Evolutionary conservation across 2,888 invertebrate species (phyloP).

Genomic region (Agrotis clavis): DNA sequence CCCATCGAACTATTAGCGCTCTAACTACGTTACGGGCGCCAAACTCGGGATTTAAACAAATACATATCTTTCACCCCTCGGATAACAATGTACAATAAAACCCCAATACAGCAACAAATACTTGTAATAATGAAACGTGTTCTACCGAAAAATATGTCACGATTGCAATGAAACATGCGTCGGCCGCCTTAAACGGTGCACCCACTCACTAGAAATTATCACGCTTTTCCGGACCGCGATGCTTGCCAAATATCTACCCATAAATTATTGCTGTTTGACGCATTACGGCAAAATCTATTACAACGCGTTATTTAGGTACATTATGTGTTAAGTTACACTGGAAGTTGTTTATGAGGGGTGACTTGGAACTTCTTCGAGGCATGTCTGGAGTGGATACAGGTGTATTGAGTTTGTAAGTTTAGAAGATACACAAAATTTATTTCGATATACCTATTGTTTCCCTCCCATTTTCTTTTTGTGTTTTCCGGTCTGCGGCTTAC

Average conservation of each 20-base stretch:
- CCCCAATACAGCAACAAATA: constrained; percentile 1
- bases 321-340: constrained; percentile 68
- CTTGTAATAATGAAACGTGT: constrained; percentile 21
- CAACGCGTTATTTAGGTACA: constrained; percentile 73
- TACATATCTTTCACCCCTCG: too few relatives aligned
- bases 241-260: constrained; percentile 87
- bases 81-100: background rate
- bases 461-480: constrained; percentile 9
- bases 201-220: constrained; percentile 82
- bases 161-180: constrained; percentile 71
- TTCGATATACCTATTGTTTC: constrained; percentile 25
- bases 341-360: constrained; percentile 61
- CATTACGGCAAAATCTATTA: constrained; percentile 88
- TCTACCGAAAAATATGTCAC: constrained; percentile 52
- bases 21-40: too few relatives aligned
- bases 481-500: constrained; percentile 32
- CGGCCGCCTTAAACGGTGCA: constrained; percentile 73
- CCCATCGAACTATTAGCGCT: too few relatives aligned
- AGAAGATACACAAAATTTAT: background rate
- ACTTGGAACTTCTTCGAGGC: constrained; percentile 23
- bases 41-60: too few relatives aligned
- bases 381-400: constrained; percentile 10
- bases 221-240: constrained; percentile 81
- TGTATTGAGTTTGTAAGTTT: constrained; percentile 4
- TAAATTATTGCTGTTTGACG: constrained; percentile 88